Evolutionary conservation across 2,888 invertebrate genomes (phyloP), one percentile per base, ranked within the genome.

Genomic region (Trachelus troglodyta): DNA sequence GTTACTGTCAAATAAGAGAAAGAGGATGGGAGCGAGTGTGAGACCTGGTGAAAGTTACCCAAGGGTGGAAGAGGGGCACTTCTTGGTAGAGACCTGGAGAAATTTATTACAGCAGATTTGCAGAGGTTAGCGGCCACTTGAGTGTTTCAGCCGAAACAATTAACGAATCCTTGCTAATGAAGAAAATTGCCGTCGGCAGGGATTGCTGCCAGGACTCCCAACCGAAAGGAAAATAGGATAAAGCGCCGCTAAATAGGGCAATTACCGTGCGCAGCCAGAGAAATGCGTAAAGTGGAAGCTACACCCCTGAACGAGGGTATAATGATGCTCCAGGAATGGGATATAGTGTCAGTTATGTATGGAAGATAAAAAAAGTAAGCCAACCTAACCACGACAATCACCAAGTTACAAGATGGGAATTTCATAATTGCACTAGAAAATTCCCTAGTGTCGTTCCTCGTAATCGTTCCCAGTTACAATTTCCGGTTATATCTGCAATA

Each of bases 221-320:
- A 83, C 81, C 83, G 81, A 86, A 86, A 83, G 85, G 85, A 84
- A 86, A 85, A 85, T 82, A 82, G 83, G 82, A 82, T 83, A 79
- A 83, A 81, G 82, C 80, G 81, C 75, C 78, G 81, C 79, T 85
- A 86, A 86, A 86, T 85, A 83, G 85, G 77, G 79, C 85, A 86
- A 86, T 86, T 86, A 86, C 56, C 56, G 56, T 56, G 56, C 56
- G 56, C 56, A 56, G 23, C 56, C 56, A 56, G 56, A 56, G 56
- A 56, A 23, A 56, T 56, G 56, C 56, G 56, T 56, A 56, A 56
- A 56, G 56, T 56, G 56, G 56, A 56, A 56, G 56, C 56, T 56
- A 9, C 56, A 23, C 23, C 56, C 56, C 23, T 56, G 56, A 9
- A 56, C 56, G 23, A 56, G 56, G 56, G 23, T 56, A 56, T 56